Percentiles rank a stretch among this genome's conserved stretches.
Evolutionary conservation across 1,140 invertebrate genomes (phyloP).

Genomic region (Macrobrachium nipponense): DNA sequence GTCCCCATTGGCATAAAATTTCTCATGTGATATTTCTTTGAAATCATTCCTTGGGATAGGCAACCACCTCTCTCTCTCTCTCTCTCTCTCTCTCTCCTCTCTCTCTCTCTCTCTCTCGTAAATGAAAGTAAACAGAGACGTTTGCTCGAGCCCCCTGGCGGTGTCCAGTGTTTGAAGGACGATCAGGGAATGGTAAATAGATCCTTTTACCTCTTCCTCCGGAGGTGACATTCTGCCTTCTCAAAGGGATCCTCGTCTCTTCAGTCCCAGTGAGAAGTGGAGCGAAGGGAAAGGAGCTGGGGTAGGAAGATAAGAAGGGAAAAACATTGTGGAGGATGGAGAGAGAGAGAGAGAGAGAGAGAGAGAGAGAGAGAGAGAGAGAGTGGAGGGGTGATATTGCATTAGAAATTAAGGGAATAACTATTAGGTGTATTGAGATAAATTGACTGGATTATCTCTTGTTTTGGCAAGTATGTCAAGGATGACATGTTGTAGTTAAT

Average conservation of each 20-base stretch:
- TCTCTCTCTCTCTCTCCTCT: not conserved
- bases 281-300: not conserved
- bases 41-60: too few relatives aligned
- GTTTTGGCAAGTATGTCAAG: too few relatives aligned
- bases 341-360: not conserved
- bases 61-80: not conserved
- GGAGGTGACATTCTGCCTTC: too few relatives aligned
- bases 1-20: too few relatives aligned
- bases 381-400: not conserved
- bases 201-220: too few relatives aligned
- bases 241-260: not conserved
- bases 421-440: not conserved
- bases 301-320: not conserved
- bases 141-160: too few relatives aligned
- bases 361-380: conserved; percentile 2
- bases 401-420: not conserved
- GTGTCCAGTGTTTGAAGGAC: too few relatives aligned
- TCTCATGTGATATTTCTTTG: not conserved
- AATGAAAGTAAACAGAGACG: too few relatives aligned
- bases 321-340: not conserved
- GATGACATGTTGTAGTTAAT: too few relatives aligned
- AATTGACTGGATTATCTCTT: too few relatives aligned
- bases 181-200: too few relatives aligned
- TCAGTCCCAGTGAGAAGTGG: not conserved
- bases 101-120: too few relatives aligned